A percentile compares a stretch with the other conserved stretches of the same genome.
phyloP scores from a whole-genome alignment of 2,113 vertebrate species.

The Mugil cephalus region DNA sequence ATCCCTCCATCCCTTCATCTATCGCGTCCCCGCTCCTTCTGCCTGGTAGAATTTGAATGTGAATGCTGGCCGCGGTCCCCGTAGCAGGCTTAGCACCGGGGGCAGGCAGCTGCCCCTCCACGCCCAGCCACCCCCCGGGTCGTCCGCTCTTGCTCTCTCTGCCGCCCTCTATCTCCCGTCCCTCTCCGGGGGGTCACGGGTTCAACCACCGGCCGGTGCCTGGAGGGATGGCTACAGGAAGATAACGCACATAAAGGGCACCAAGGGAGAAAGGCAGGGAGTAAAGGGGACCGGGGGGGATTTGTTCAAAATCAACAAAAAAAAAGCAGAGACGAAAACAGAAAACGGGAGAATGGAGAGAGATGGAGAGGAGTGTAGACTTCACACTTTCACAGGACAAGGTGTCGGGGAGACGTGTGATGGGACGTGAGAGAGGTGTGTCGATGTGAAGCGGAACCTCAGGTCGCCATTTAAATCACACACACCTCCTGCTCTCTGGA shows the following conservation, averaged over 20 bases:
- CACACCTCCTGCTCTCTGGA: not conserved
- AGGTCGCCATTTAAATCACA: constrained; percentile 16
- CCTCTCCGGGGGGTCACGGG: constrained; percentile 73
- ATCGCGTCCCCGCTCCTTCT: constrained; percentile 64
- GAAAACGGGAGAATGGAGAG: constrained; percentile 5
- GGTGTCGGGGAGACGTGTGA: not conserved
- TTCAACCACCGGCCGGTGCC: constrained; percentile 76
- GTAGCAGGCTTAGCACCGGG: constrained; percentile 63
- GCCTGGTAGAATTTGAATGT: constrained; percentile 80
- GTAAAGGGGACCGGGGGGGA: not conserved
- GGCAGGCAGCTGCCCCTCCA: constrained; percentile 71
- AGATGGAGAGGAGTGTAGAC: not conserved
- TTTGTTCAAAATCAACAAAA: constrained; percentile 30
- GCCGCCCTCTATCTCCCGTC: constrained; percentile 12
- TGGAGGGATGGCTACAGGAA: constrained; percentile 73
- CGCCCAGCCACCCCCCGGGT: constrained; percentile 52
- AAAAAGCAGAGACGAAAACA: constrained; percentile 2
- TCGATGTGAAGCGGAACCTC: not conserved
- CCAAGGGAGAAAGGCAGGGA: constrained; percentile 14
- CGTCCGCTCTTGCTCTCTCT: constrained; percentile 37
- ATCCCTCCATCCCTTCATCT: constrained; percentile 53
- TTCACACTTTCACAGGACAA: not conserved
- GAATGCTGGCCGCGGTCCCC: constrained; percentile 67
- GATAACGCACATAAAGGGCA: constrained; percentile 80
- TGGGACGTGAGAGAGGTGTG: not conserved